phyloP scores from a whole-genome alignment of 1,140 invertebrate genomes.

The Bombus picipes region DNA sequence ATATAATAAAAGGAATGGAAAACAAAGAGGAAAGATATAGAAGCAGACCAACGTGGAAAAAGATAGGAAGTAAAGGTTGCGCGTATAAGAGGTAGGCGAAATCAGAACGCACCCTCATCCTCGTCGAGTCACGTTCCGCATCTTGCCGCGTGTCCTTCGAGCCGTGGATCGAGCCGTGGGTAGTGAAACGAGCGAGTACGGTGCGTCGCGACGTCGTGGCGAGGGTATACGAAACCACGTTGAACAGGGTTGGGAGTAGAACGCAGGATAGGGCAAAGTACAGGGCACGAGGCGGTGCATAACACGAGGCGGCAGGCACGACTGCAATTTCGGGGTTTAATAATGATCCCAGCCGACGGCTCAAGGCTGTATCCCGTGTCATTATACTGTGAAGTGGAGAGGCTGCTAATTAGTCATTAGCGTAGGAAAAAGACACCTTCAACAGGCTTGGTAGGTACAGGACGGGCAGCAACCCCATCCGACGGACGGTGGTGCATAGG shows the following conservation, averaged over 20 bases:
- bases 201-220: background rate
- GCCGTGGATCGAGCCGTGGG: conserved; percentile 14
- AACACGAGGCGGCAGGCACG: conserved; percentile 50
- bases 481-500: conserved; percentile 64
- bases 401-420: conserved; percentile 83
- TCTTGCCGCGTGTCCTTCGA: conserved; percentile 50
- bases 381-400: conserved; percentile 79
- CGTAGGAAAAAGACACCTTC: conserved; percentile 81
- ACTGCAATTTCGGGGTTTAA: conserved; percentile 75
- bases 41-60: no score
- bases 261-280: conserved; percentile 46
- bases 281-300: conserved; percentile 34
- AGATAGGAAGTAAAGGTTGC: no score
- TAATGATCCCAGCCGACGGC: conserved; percentile 73
- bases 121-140: conserved; percentile 53
- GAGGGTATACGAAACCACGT: background rate
- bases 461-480: conserved; percentile 71
- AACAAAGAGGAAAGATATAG: background rate
- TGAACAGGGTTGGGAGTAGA: conserved; percentile 1
- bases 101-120: conserved; percentile 44
- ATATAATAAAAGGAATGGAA: background rate
- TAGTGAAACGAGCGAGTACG: background rate
- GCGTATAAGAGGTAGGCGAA: background rate
- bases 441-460: conserved; percentile 66
- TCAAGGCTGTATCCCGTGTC: conserved; percentile 72